Base-by-base conservation (phyloP, 2,888 invertebrate genomes). In the Drosophila formosana region DNA sequence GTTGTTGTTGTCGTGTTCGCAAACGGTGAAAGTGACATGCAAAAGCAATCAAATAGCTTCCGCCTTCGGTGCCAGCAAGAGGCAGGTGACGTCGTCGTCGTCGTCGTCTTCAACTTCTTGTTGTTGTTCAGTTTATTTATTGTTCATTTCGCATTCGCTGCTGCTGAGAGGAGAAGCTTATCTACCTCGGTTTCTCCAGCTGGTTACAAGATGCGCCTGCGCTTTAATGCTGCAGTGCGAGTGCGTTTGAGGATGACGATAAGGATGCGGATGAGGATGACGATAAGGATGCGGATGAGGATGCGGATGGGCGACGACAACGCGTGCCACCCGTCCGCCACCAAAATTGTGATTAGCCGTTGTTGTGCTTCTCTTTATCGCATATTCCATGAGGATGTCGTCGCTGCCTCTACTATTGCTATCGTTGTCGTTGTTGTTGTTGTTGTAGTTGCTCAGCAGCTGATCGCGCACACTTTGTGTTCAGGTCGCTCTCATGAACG, bases 21-120 rank as follows among this genome's bases (percentile, higher is more conserved):
- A 69, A 84, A 66, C 66, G 90, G 92, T 87, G 92, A 92, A 92
- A 92, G 92, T 92, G 91, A 90, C 91, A 90, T 89, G 87, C 84
- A 91, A 89, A 91, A 91, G 88, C 89, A 88, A 83, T 82, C 72
- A 80, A 82, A 82, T 77, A 55, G 76, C 89, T 84, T 84, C 83
- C 83, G 83, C 85, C 76, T 87, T 83, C 63, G 62, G 61, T 46
- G 60, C 60, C 55, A 49, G 52, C 53, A 45, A 51, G 51, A 57
- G 52, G 41, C 63, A 76, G 66, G 53, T 73, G 74, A 61, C 39
- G 56, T 18, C 49, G 50, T 13, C 28, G n/a, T 28, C 23, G 37
- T 41, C 5, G 43, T 43, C 28, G n/a, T 28, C 23, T 37, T 41
- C 5, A 34, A 34, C 28, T 28, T 28, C 28, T 28, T 26, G 26